Base-by-base conservation (phyloP, 2,888 invertebrate species). In the Drosophila mayaguana region DNA sequence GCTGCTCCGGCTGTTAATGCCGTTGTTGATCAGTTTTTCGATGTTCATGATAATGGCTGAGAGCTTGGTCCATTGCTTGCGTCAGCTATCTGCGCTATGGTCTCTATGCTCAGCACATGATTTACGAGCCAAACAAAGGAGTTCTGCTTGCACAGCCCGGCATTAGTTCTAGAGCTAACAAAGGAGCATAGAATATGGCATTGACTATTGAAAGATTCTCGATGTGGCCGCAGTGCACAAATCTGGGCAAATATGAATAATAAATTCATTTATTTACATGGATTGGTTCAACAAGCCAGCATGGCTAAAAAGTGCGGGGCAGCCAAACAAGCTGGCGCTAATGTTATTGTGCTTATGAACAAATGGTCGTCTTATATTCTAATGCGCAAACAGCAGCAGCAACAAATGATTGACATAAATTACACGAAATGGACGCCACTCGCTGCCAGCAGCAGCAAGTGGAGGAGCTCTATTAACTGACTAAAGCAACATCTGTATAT, bases 401-500 rank as follows among this genome's bases (percentile, higher is more conserved):
- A 70, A 69, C 86, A 88, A 86, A 87, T 88, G 72, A 87, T 81
- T 80, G 73, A 73, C 84, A 87, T 86, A 79, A 87, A 86, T 87
- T 84, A 72, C 51, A 69, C 57, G 62, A 78, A 81, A 81, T 81
- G 79, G 51, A 67, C 43, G 72, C 34, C 66, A 65, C 32, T 38
- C 54, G 57, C 55, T 18, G 48, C 34, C 42, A 43, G 40, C 14
- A 43, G 42, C 25, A 51, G 34, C 25, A 34, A 55, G 5, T 36
- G 32, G 9, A 9, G 11, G 36, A 53, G 8, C 0, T 34, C 54
- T 54, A 40, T 25, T 25, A 54, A n/a, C 11, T n/a, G 36, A 14
- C 16, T 16, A 1, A 14, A 38, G 6, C 0, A 14, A 32, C 11
- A 11, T 32, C 11, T 32, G 32, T 32, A 11, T 32, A 32, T 0